Conservation (phyloP, 1,140 invertebrate genomes). For the Spodoptera frugiperda region DNA sequence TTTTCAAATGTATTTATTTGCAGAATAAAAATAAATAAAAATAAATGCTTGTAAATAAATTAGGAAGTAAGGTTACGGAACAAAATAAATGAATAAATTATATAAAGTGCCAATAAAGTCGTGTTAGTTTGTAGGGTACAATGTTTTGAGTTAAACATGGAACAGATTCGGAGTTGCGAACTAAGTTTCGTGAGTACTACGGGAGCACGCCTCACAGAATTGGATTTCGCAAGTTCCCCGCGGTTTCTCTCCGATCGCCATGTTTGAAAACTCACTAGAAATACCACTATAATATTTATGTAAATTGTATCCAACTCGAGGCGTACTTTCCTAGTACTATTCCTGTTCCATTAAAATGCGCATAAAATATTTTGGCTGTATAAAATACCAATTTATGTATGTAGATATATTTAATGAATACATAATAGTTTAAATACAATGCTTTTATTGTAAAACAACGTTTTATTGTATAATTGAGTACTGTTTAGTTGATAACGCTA, state of each 20-base stretch:
- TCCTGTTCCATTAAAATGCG: neutral
- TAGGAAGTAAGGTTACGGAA: slow-evolving; percentile 26
- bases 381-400: slow-evolving; percentile 10
- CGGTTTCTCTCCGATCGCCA: slow-evolving; percentile 3
- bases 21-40: neutral
- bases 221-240: slow-evolving; percentile 13
- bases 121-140: slow-evolving; percentile 47
- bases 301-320: slow-evolving; percentile 17
- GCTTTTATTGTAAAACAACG: slow-evolving; percentile 59
- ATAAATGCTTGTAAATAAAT: slow-evolving; percentile 58
- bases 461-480: slow-evolving; percentile 47
- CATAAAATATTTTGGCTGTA: slow-evolving; percentile 30
- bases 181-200: slow-evolving; percentile 8
- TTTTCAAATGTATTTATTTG: slow-evolving; percentile 12
- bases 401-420: slow-evolving; percentile 35
- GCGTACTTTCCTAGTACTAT: neutral
- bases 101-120: slow-evolving; percentile 64
- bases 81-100: slow-evolving; percentile 46
- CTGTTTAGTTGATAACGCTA: slow-evolving; percentile 59
- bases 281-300: neutral
- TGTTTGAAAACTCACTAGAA: neutral
- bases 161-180: slow-evolving; percentile 31
- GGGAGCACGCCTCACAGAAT: slow-evolving; percentile 4
- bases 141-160: slow-evolving; percentile 12
- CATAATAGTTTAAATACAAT: slow-evolving; percentile 40